Conservation (phyloP, 2,113 vertebrate genomes). For the Eptatretus burgeri region DNA sequence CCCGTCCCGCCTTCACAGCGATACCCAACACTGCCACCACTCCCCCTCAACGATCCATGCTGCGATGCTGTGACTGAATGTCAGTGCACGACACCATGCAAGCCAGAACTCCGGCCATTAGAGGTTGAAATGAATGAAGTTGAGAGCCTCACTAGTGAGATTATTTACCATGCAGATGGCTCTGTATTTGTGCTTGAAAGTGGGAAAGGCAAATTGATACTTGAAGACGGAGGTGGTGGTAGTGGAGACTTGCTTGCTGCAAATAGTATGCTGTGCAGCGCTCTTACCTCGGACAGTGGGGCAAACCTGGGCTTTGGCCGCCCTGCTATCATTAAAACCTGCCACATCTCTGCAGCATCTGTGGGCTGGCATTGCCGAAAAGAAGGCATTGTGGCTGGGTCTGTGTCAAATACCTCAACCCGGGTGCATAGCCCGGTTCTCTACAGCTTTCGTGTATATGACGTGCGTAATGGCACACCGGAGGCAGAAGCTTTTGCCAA, state of each 20-base stretch:
- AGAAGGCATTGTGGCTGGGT: conserved; percentile 37
- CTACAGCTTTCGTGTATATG: conserved; percentile 99
- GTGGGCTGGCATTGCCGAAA: conserved; percentile 97
- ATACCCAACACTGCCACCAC: too few relatives aligned
- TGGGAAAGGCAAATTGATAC: conserved; percentile 18
- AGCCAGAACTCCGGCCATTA: too few relatives aligned
- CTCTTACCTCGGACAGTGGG: conserved; percentile 29
- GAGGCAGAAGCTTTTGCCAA: conserved; percentile 99
- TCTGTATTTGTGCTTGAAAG: conserved; percentile 94
- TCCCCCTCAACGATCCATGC: too few relatives aligned
- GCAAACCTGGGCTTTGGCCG: conserved; percentile 40
- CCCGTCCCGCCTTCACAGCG: too few relatives aligned
- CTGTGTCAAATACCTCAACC: conserved; percentile 96
- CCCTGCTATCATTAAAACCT: conserved; percentile 99
- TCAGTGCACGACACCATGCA: too few relatives aligned
- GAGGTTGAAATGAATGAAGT: conserved; percentile 73
- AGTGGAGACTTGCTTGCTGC: conserved; percentile 17
- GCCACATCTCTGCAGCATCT: conserved; percentile 87
- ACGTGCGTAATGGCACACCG: conserved; percentile 99
- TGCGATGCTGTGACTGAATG: too few relatives aligned
- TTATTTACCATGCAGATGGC: conserved; percentile 96
- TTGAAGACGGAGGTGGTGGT: conserved; percentile 17
- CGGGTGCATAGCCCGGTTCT: conserved; percentile 89
- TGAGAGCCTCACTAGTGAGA: conserved; percentile 95
- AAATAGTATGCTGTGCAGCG: conserved; percentile 36